A percentile compares a stretch with the other conserved stretches of the same genome.
These are phyloP conservation scores for Drepanosiphum platanoidis DNA, from an alignment of 2,888 invertebrate species.

Conservation along the genomic window DNA sequence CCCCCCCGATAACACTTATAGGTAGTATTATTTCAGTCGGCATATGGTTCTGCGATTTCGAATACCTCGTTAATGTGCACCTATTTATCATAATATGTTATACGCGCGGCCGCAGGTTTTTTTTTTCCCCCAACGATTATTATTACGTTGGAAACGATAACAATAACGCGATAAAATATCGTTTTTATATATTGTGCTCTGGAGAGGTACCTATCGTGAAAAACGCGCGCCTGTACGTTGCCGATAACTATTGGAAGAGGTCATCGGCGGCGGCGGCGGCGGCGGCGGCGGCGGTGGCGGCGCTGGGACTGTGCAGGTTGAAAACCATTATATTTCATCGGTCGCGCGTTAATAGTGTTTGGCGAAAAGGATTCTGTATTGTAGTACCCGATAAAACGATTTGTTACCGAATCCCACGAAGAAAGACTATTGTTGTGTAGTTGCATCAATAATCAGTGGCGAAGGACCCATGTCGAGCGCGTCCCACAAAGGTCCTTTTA, in stretches of 20 bases:
- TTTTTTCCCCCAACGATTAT: neutral
- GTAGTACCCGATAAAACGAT: conserved; percentile 49
- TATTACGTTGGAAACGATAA: conserved; percentile 14
- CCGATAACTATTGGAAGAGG: conserved; percentile 32
- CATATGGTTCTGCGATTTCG: neutral
- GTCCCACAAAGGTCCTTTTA: conserved; percentile 42
- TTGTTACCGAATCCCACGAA: conserved; percentile 39
- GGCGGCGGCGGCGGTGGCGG: neutral
- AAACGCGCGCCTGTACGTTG: neutral
- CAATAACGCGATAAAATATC: conserved; percentile 28
- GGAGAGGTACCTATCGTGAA: neutral
- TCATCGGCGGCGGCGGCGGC: conserved; percentile 7
- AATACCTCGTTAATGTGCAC: conserved; percentile 1
- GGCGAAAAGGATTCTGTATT: conserved; percentile 38
- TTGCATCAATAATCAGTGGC: conserved; percentile 44
- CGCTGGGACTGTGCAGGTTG: conserved; percentile 4
- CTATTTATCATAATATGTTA: conserved; percentile 22
- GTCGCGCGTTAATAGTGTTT: conserved; percentile 34
- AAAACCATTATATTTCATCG: conserved; percentile 34
- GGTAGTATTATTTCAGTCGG: no score
- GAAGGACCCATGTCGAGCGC: conserved; percentile 43
- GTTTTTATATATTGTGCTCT: neutral
- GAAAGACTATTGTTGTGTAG: conserved; percentile 38
- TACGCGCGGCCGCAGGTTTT: neutral
- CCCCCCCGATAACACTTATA: no score